These are phyloP conservation scores for Calameuta filiformis DNA, from an alignment of 2,888 invertebrate genomes.

Conservation along the genomic window DNA sequence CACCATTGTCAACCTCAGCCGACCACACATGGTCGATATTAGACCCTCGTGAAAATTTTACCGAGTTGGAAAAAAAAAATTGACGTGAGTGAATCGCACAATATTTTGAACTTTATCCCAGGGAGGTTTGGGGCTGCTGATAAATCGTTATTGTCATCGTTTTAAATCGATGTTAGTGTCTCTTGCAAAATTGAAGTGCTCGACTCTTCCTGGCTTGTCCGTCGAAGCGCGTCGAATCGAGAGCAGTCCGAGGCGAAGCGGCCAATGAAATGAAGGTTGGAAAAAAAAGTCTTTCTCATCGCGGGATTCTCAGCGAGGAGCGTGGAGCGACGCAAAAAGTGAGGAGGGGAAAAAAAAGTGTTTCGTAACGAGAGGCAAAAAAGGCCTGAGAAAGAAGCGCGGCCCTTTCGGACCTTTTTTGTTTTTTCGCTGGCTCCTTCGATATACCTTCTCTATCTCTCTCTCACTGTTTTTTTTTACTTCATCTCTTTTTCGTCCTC, in stretches of 20 bases:
- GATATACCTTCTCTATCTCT: not conserved
- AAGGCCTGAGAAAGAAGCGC: conserved; percentile 17
- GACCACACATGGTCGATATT: not conserved
- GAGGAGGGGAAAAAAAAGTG: not conserved
- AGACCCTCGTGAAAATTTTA: not conserved
- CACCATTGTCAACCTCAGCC: not conserved
- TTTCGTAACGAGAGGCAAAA: conserved; percentile 10
- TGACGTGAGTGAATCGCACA: not conserved
- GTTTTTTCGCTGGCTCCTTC: conserved; percentile 3
- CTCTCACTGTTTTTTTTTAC: not conserved
- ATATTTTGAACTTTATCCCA: not conserved
- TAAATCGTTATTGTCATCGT: not conserved
- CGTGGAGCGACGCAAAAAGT: conserved; percentile 10
- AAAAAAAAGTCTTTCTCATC: conserved; percentile 7
- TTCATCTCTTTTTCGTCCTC: not conserved
- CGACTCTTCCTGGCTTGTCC: not conserved
- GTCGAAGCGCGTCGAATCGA: conserved; percentile 1
- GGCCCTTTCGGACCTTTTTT: conserved; percentile 9
- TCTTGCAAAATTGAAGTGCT: not conserved
- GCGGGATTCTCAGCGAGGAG: conserved; percentile 19
- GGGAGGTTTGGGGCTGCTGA: not conserved
- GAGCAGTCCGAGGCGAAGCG: not conserved
- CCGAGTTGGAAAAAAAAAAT: not conserved
- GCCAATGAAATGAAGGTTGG: not conserved
- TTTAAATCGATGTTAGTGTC: not conserved